A percentile compares a stretch with the other conserved stretches of the same genome.
Evolutionary conservation across 2,888 invertebrate species (phyloP).

Genomic region (Actias luna): DNA sequence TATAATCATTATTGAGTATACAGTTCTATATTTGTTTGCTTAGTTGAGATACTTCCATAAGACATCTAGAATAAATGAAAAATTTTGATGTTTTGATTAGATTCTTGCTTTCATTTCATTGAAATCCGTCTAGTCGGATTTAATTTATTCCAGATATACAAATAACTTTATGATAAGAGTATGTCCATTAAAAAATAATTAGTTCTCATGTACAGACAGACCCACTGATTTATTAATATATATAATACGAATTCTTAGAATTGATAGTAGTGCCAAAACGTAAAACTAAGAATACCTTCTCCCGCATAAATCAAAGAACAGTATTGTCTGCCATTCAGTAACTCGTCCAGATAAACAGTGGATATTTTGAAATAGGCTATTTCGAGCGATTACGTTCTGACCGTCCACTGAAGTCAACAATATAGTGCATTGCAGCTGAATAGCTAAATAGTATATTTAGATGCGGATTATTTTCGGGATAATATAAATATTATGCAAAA

Average conservation of each 20-base stretch:
- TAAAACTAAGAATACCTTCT: slow-evolving; percentile 29
- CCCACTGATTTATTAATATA: background rate
- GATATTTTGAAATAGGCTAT: slow-evolving; percentile 43
- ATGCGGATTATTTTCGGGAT: background rate
- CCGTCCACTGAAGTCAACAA: slow-evolving; percentile 21
- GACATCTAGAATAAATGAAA: no score
- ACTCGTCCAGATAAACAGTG: slow-evolving; percentile 38
- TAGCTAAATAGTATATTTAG: background rate
- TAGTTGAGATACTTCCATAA: no score
- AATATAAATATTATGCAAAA: background rate
- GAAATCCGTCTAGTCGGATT: no score
- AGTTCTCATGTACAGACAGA: no score
- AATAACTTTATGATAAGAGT: no score
- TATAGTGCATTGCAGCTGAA: slow-evolving; percentile 13
- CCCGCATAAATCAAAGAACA: slow-evolving; percentile 37
- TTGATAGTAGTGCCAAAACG: slow-evolving; percentile 26
- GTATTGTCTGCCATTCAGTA: slow-evolving; percentile 37
- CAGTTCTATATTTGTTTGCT: no score
- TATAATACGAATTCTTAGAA: background rate
- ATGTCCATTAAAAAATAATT: no score
- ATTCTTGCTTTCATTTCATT: no score
- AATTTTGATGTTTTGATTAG: no score
- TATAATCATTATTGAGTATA: no score
- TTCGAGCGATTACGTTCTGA: slow-evolving; percentile 37
- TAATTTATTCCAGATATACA: no score